Evolutionary conservation across 1,140 invertebrate species (phyloP).

Genomic region (Cherax destructor): DNA sequence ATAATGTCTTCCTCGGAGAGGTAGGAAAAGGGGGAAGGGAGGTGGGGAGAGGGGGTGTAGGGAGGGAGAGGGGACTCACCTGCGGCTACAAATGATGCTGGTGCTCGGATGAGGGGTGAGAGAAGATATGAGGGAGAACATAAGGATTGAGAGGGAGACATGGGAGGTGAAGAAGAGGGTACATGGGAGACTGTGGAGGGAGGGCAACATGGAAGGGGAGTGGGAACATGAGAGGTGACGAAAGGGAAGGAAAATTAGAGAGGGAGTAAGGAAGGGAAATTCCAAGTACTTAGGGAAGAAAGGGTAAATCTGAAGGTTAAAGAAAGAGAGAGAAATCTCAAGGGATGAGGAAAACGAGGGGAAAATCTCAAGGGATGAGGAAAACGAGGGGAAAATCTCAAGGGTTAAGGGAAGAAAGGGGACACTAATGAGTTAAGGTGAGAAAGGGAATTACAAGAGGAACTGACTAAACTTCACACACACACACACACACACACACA

Average conservation of each 20-base stretch:
- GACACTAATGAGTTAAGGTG: too few species aligned
- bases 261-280: too few species aligned
- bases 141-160: background rate
- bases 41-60: too few species aligned
- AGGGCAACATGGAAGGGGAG: background rate
- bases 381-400: background rate
- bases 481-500: constrained; percentile 6
- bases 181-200: background rate
- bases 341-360: background rate
- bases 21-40: too few species aligned
- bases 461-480: background rate
- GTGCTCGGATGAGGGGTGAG: background rate
- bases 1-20: too few species aligned
- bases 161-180: background rate
- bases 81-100: too few species aligned
- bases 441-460: background rate
- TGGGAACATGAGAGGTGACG: too few species aligned
- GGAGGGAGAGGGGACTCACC: too few species aligned
- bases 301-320: background rate
- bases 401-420: too few species aligned
- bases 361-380: background rate
- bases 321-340: background rate
- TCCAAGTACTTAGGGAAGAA: background rate
- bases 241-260: background rate
- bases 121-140: background rate